A percentile compares a stretch with the other conserved stretches of the same genome.
phyloP scores from a whole-genome alignment of 1,140 invertebrate species.

The Gryllus bimaculatus region DNA sequence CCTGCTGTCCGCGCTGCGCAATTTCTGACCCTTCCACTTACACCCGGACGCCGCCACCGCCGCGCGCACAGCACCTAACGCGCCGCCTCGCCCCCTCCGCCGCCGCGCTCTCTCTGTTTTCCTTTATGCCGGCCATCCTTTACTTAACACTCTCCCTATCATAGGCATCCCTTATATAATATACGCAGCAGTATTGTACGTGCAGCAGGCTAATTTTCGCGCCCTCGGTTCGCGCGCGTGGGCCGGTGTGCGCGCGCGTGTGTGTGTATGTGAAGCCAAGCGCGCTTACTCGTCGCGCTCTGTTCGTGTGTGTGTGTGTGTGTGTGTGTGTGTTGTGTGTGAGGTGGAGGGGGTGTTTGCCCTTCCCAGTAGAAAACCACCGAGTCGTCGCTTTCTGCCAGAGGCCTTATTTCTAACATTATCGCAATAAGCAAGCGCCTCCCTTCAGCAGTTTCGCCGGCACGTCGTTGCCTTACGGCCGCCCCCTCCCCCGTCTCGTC shows the following conservation, averaged over 20 bases:
- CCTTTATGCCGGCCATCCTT: background rate
- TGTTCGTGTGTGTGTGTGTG: no score
- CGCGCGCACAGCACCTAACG: background rate
- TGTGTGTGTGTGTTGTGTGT: no score
- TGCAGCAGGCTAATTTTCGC: background rate
- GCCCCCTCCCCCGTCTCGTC: background rate
- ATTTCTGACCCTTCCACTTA: background rate
- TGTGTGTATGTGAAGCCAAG: no score
- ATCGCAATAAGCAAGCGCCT: constrained; percentile 3
- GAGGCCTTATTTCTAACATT: constrained; percentile 1
- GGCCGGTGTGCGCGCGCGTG: no score
- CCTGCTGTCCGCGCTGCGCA: background rate
- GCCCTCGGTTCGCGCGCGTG: background rate
- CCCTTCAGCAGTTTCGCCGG: background rate
- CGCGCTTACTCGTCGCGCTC: no score
- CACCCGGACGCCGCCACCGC: no score
- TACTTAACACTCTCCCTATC: constrained; percentile 1
- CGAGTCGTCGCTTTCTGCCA: background rate
- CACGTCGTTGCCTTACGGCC: background rate
- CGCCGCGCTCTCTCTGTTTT: background rate
- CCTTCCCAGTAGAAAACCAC: background rate
- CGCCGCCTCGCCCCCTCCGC: background rate
- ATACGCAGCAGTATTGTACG: constrained; percentile 3
- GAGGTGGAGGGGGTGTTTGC: background rate
- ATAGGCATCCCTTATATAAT: background rate